These are phyloP conservation scores for Lepidothrix coronata DNA, from an alignment of 2,113 vertebrate species.

Conservation along the genomic window DNA sequence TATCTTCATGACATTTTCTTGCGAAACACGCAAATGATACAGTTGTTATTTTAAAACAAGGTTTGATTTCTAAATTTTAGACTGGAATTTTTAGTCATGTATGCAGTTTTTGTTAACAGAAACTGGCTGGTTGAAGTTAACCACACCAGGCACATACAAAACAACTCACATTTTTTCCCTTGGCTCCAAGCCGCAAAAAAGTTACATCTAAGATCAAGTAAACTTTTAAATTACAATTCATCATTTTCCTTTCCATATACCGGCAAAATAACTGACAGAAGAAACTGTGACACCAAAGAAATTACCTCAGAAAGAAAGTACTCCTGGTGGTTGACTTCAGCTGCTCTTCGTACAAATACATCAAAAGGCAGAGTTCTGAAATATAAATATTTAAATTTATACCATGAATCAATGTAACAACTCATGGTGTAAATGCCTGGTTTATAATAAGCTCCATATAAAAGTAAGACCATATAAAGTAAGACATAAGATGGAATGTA, in stretches of 20 bases:
- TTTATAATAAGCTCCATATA: neutral
- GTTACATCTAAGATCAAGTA: neutral
- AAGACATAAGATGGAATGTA: neutral
- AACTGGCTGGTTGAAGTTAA: neutral
- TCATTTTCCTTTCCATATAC: neutral
- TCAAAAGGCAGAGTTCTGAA: constrained; percentile 90
- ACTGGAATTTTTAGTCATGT: neutral
- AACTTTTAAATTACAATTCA: neutral
- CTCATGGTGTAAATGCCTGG: neutral
- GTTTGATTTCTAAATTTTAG: neutral
- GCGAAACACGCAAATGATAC: neutral
- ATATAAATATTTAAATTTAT: constrained; percentile 39
- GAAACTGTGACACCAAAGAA: neutral
- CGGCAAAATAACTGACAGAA: neutral
- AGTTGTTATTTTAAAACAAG: neutral
- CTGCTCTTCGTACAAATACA: constrained; percentile 86
- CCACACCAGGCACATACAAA: neutral
- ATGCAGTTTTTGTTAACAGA: neutral
- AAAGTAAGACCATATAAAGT: neutral
- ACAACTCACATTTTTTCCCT: neutral
- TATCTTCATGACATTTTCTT: neutral
- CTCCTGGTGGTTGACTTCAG: constrained; percentile 84
- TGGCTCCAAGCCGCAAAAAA: neutral
- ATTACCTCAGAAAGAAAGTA: constrained; percentile 91
- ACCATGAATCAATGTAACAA: neutral